Evolutionary conservation across 1,140 invertebrate species (phyloP).

Genomic region (Brachionus calyciflorus): DNA sequence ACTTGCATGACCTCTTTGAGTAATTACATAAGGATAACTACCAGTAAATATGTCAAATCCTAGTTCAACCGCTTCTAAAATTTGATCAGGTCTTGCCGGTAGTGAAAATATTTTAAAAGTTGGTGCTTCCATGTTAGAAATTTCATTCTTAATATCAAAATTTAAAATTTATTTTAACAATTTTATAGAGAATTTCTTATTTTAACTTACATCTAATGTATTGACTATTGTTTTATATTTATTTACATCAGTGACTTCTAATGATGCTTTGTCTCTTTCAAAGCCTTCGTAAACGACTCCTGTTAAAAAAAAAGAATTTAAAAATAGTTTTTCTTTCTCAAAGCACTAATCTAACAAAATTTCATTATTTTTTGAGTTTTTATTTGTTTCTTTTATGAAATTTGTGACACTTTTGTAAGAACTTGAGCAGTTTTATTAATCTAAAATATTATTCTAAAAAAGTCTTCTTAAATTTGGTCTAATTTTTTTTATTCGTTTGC

Average conservation of each 20-base stretch:
- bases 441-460: too few species aligned
- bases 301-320: neutral
- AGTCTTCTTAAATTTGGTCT: too few species aligned
- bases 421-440: too few species aligned
- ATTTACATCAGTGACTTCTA: neutral
- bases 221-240: slow-evolving; percentile 17
- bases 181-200: too few species aligned
- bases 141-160: neutral
- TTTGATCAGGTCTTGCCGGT: slow-evolving; percentile 17
- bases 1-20: neutral
- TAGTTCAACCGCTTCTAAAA: slow-evolving; percentile 33
- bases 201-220: slow-evolving; percentile 13
- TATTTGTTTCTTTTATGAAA: too few species aligned
- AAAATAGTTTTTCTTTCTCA: too few species aligned
- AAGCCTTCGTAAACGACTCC: slow-evolving; percentile 11
- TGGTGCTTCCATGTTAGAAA: neutral
- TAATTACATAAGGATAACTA: slow-evolving; percentile 15
- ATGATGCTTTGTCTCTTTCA: neutral
- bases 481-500: too few species aligned
- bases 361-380: too few species aligned
- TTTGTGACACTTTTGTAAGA: too few species aligned
- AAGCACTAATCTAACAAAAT: too few species aligned
- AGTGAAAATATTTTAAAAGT: slow-evolving; percentile 24
- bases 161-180: neutral
- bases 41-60: slow-evolving; percentile 44